Evolutionary conservation across 1,140 invertebrate genomes (phyloP).

Genomic region (Anastrepha obliqua): DNA sequence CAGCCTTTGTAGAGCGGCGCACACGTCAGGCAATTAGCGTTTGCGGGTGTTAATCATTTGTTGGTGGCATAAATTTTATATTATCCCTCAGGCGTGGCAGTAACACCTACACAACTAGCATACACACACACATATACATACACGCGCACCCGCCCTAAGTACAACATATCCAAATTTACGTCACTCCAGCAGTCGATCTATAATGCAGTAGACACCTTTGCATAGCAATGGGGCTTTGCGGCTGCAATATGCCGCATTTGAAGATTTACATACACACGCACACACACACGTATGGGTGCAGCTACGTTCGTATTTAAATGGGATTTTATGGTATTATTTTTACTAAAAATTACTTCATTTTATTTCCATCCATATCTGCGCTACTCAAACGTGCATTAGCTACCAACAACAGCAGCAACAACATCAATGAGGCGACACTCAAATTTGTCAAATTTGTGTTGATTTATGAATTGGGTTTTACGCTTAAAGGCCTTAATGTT

Average conservation of each 20-base stretch:
- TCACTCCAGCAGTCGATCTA: background rate
- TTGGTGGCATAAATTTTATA: conserved; percentile 52
- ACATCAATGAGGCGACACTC: background rate
- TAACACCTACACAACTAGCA: conserved; percentile 17
- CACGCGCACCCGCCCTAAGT: background rate
- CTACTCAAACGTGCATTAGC: background rate
- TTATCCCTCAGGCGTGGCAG: conserved; percentile 43
- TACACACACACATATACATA: background rate
- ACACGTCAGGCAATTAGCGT: conserved; percentile 45
- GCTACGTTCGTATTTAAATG: background rate
- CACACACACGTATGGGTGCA: background rate
- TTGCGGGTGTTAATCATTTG: conserved; percentile 52
- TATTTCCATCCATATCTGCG: background rate
- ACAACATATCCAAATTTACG: background rate
- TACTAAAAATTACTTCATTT: conserved; percentile 5
- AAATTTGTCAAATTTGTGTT: conserved; percentile 51
- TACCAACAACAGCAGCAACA: background rate
- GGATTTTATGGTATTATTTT: conserved; percentile 22
- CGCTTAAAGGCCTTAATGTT: conserved; percentile 28
- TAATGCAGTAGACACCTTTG: conserved; percentile 21
- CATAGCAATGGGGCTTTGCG: conserved; percentile 5
- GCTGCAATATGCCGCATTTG: conserved; percentile 10
- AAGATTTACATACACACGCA: background rate
- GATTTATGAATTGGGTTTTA: conserved; percentile 39
- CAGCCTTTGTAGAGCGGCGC: background rate